Conservation (phyloP, 2,113 vertebrate species). For the Cynocephalus volans region DNA sequence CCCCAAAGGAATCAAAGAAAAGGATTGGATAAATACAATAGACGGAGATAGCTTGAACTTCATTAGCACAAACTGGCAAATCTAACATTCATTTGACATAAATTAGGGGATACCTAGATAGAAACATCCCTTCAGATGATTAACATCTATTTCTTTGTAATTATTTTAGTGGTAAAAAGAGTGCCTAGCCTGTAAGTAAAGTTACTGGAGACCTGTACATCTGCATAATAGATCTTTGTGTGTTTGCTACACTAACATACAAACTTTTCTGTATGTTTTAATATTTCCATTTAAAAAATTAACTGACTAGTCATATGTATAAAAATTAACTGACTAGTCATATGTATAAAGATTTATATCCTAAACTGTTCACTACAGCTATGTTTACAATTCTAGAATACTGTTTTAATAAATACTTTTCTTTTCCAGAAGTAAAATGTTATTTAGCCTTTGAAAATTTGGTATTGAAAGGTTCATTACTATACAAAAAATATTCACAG, state of each 20-base stretch:
- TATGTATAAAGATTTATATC: background rate
- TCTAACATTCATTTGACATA: background rate
- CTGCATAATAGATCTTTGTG: background rate
- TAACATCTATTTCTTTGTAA: background rate
- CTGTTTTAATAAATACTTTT: background rate
- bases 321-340: background rate
- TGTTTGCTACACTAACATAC: background rate
- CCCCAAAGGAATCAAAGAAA: background rate
- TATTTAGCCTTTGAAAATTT: background rate
- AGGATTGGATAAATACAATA: background rate
- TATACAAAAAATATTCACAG: background rate
- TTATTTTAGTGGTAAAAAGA: background rate
- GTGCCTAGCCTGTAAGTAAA: background rate
- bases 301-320: background rate
- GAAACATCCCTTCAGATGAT: background rate
- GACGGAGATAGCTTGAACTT: background rate
- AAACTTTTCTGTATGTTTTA: background rate
- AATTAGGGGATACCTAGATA: background rate
- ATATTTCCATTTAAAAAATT: background rate
- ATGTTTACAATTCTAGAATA: background rate
- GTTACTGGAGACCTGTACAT: background rate
- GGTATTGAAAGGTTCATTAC: background rate
- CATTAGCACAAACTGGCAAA: background rate
- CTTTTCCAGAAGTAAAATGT: background rate
- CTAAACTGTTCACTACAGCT: background rate